phyloP scores from a whole-genome alignment of 1,140 invertebrate genomes.

The Apis mellifera region DNA sequence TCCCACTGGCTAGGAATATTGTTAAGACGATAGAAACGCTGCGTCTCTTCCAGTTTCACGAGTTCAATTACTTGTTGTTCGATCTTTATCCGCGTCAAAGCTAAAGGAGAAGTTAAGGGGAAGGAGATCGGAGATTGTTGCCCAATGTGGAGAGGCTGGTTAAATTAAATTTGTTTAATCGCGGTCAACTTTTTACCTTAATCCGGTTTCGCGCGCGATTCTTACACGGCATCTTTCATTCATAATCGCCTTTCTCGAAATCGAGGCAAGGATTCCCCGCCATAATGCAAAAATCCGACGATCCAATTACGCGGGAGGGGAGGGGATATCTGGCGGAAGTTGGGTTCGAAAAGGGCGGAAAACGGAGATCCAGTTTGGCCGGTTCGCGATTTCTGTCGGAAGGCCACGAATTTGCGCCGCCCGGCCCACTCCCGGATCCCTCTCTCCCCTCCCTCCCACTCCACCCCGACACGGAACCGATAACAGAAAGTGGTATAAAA shows the following conservation, averaged over 20 bases:
- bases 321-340: neutral
- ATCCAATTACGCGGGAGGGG: slow-evolving; percentile 16
- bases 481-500: slow-evolving; percentile 27
- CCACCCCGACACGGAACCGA: neutral
- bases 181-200: slow-evolving; percentile 7
- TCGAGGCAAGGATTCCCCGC: neutral
- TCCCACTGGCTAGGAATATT: too few relatives aligned
- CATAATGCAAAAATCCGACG: neutral
- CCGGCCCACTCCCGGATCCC: neutral
- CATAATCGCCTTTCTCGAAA: slow-evolving; percentile 12
- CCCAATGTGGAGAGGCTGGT: neutral
- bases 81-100: too few relatives aligned
- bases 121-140: neutral
- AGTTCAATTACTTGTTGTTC: too few relatives aligned
- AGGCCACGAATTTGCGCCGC: neutral
- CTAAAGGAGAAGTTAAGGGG: too few relatives aligned
- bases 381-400: neutral
- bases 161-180: slow-evolving; percentile 11
- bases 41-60: too few relatives aligned
- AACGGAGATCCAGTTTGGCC: neutral
- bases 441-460: neutral
- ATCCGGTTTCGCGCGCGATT: slow-evolving; percentile 20
- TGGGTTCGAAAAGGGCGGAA: neutral
- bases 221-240: neutral
- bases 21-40: neutral